Conservation (phyloP, 1,140 invertebrate species). For the Xylocopa sonorina region DNA sequence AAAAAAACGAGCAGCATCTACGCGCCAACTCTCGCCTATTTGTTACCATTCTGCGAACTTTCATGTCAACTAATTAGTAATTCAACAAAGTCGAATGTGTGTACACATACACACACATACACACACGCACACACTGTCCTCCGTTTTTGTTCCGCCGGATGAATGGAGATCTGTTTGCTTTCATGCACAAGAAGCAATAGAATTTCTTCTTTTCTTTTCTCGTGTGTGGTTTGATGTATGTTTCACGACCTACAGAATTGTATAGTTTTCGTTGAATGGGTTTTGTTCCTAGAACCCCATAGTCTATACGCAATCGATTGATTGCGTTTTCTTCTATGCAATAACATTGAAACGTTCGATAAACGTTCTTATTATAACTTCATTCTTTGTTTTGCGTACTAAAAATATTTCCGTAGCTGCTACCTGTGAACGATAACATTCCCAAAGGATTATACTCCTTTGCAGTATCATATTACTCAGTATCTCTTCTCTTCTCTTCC, state of each 20-base stretch:
- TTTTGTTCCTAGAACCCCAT: not conserved
- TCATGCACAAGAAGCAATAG: conserved; percentile 1
- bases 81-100: conserved; percentile 18
- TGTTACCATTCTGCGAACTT: conserved; percentile 7
- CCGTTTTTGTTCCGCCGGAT: conserved; percentile 19
- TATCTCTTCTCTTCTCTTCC: no score
- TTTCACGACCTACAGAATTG: not conserved
- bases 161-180: conserved; percentile 29
- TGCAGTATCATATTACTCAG: no score
- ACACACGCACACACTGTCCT: not conserved
- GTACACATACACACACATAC: no score
- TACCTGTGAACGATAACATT: not conserved
- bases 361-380: not conserved
- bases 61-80: conserved; percentile 34
- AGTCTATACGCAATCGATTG: not conserved
- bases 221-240: not conserved
- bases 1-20: not conserved
- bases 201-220: conserved; percentile 9
- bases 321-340: not conserved
- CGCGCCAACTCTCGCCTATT: conserved; percentile 6
- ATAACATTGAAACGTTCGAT: not conserved
- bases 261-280: not conserved
- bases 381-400: not conserved
- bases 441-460: conserved; percentile 25
- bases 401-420: no score